Evolutionary conservation across 2,797 vertebrate species (phyloP).

Genomic region (Pangasius macronema): DNA sequence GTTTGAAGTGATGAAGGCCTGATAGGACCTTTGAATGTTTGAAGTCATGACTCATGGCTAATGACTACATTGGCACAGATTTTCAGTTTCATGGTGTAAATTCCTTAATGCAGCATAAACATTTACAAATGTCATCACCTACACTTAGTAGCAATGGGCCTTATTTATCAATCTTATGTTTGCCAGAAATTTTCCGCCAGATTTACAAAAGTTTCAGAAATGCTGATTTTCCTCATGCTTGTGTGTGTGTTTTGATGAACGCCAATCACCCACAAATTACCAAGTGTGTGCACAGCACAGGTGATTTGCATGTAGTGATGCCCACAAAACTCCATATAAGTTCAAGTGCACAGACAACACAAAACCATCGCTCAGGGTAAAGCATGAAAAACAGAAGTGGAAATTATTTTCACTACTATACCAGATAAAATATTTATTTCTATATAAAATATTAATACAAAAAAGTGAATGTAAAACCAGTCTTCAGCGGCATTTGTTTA

Average conservation of each 20-base stretch:
- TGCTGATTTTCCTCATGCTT: not conserved
- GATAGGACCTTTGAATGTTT: constrained; percentile 1
- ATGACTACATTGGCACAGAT: not conserved
- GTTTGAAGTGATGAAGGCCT: not conserved
- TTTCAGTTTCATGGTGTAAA: not conserved
- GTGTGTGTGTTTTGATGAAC: not conserved
- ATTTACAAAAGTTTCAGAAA: not conserved
- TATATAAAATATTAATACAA: not conserved
- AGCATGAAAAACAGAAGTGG: not conserved
- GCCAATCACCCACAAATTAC: not conserved
- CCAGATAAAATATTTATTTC: not conserved
- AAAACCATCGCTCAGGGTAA: not conserved
- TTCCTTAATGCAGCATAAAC: not conserved
- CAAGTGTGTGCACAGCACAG: not conserved
- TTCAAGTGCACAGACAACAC: too few species aligned
- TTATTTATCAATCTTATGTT: not conserved
- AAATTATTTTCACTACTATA: not conserved
- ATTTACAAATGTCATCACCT: not conserved
- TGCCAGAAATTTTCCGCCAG: not conserved
- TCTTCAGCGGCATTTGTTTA: too few species aligned
- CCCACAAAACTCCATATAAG: too few species aligned
- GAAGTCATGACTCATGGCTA: not conserved
- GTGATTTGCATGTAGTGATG: not conserved
- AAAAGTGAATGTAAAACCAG: not conserved
- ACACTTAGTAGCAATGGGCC: not conserved